phyloP scores from a whole-genome alignment of 2,888 invertebrate species.

The Periphyllus acericola region DNA sequence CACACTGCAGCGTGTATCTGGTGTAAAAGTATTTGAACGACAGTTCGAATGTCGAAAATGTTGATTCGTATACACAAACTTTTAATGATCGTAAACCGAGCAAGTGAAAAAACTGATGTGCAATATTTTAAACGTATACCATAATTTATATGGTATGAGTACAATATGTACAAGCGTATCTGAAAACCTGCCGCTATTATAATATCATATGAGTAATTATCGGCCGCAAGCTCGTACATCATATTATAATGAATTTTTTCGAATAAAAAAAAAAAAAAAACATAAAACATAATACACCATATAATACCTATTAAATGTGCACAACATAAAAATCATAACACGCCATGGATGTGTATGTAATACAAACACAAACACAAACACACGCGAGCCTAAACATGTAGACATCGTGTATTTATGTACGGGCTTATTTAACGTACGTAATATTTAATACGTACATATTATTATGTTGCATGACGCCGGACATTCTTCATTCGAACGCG shows the following conservation, averaged over 20 bases:
- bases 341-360: background rate
- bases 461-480: slow-evolving; percentile 7
- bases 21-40: too few relatives aligned
- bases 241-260: background rate
- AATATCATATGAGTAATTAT: background rate
- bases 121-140: too few relatives aligned
- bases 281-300: background rate
- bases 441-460: background rate
- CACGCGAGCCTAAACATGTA: background rate
- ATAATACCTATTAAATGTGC: background rate
- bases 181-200: too few relatives aligned
- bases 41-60: too few relatives aligned
- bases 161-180: too few relatives aligned
- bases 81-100: too few relatives aligned
- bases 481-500: slow-evolving; percentile 48
- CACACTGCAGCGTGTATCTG: too few relatives aligned
- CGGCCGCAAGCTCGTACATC: background rate
- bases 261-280: background rate
- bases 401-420: background rate
- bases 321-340: background rate
- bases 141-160: too few relatives aligned
- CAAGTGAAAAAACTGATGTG: too few relatives aligned
- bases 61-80: too few relatives aligned
- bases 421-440: too few relatives aligned
- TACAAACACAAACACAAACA: background rate